Base-by-base conservation (phyloP, 1,140 invertebrate species). In the Sitophilus oryzae region DNA sequence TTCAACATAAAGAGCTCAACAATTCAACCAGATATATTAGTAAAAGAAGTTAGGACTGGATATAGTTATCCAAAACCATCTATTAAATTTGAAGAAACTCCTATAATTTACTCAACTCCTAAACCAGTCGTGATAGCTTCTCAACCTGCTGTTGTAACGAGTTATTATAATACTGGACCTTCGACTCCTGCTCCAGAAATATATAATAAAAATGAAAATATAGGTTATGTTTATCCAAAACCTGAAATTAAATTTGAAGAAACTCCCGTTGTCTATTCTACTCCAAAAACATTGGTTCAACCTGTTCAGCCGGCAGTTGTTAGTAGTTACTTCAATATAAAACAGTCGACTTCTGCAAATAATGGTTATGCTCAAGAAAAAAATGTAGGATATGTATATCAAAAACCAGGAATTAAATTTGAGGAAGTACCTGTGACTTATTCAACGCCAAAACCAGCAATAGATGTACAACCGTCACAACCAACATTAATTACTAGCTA, bases 11-110 rank as follows among this genome's bases (percentile, higher is more conserved):
- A 15, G 3, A 45, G n/a, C 30, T n/a, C 21, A 19, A 30, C 8
- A 34, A 16, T 20, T 10, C 5, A 20, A 14, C 20, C 3, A 1
- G 11, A 8, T 34, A 19, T 19, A 11, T 15, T 46, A 50, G 72
- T 70, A 58, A 60, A 69, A 34, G 63, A 68, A 8, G 64, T 54
- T 22, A 66, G 70, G 34, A 41, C 38, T 45, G 73, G 73, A 14
- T 75, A 75, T 43, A 61, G 68, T 34, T 74, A 74, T 41, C 62
- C 68, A 3, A 72, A 71, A 63, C 74, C 75, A 5, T 65, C 51
- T 37, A 64, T 72, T 36, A 67, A 67, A 54, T 72, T 75, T 58
- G 67, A 74, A 62, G 71, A 71, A 34, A 66, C 64, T n/a, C 51
- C 71, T 19, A 60, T 68, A 69, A 21, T 38, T 16, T 16, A 5